Evolutionary conservation across 2,113 vertebrate species (phyloP), one percentile per base, ranked within the genome.

Genomic region (Monopterus albus): DNA sequence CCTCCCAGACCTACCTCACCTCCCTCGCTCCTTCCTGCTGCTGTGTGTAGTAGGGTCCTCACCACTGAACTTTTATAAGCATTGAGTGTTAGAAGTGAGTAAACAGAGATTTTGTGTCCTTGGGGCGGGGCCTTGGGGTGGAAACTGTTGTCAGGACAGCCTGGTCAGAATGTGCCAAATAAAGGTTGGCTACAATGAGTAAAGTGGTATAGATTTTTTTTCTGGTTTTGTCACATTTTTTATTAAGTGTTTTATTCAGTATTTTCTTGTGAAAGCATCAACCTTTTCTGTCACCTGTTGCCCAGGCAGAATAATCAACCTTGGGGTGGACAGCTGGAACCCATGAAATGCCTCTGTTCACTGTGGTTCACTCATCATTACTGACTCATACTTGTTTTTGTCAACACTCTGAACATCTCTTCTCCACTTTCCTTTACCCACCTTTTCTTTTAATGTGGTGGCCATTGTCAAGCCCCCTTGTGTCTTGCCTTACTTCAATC

Each of bases 401-500:
- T 72, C 59, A 46, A 46, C 26, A 18, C n/a, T 23, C 42, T 29
- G 12, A 59, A 26, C 35, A 25, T 66, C 40, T 23, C 53, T 43
- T 64, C 39, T 60, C 40, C 31, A 47, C 33, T 59, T 56, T 53
- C 29, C 38, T 50, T 71, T 63, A 28, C 29, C 45, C 26, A 61
- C 77, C 58, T 63, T 65, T 38, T 52, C 23, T 57, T 62, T 50
- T 64, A 53, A 67, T 76, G 23, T 45, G 31, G 45, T 29, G 38
- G 28, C 50, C 60, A 65, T 62, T 76, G 31, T 66, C 43, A 52
- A 75, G 28, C 1, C 55, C 42, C 35, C 25, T 71, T 36, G 49
- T 66, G 69, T 76, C 75, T 81, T 40, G 28, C 67, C 21, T 65
- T 52, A 14, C 38, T 79, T 46, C 58, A 81, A 81, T 81, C n/a